Conservation (phyloP, 2,113 vertebrate genomes). For the Synodontis membranacea region DNA sequence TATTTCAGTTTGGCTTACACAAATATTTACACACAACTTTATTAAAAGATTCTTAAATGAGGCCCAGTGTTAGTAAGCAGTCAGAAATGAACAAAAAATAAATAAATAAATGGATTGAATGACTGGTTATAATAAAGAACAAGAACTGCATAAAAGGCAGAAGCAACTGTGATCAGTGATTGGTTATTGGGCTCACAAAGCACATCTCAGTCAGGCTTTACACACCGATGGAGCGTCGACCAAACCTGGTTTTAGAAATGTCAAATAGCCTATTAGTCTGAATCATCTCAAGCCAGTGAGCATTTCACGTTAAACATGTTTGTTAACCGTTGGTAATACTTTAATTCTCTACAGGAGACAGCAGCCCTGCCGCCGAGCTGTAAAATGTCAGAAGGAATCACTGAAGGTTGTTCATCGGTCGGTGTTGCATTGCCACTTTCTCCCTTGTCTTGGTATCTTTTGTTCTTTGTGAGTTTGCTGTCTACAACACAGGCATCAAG, state of each 20-base stretch:
- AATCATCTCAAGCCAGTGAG: not conserved
- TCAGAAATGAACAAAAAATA: not conserved
- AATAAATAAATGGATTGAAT: not conserved
- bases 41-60: too few species aligned
- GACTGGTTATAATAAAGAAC: not conserved
- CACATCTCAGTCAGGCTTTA: not conserved
- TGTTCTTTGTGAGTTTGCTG: constrained; percentile 22
- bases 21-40: too few species aligned
- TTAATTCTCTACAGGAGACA: constrained; percentile 14
- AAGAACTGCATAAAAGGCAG: not conserved
- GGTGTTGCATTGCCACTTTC: not conserved
- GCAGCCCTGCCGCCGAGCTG: constrained; percentile 19
- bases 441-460: constrained; percentile 12
- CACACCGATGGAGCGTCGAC: not conserved
- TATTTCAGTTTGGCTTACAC: not conserved
- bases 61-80: too few species aligned
- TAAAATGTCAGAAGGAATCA: constrained; percentile 46
- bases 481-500: constrained; percentile 32
- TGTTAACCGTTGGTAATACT: not conserved
- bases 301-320: not conserved
- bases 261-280: not conserved
- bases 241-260: not conserved
- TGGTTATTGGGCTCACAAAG: not conserved
- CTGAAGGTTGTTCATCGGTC: constrained; percentile 6
- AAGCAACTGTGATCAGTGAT: not conserved